Conservation (phyloP, 2,797 vertebrate species). For the Sylvilagus floridanus region DNA sequence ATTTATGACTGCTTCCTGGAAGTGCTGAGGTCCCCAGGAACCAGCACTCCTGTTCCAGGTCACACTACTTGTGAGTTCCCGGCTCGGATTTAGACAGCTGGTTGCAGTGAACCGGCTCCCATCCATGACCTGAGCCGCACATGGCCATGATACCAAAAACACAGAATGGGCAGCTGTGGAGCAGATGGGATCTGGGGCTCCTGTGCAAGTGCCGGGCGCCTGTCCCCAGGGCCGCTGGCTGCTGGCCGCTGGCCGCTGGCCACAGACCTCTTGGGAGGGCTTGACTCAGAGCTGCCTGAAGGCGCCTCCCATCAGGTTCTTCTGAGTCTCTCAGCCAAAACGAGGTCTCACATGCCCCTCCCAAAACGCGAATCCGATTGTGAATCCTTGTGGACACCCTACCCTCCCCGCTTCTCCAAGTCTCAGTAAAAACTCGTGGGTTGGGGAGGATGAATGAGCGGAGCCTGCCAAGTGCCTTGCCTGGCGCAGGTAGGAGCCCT, state of each 20-base stretch:
- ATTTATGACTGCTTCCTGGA: not conserved
- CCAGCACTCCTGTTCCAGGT: too few species aligned
- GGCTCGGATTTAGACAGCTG: not conserved
- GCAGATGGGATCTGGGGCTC: not conserved
- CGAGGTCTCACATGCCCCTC: not conserved
- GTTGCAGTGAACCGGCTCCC: not conserved
- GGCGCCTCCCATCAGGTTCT: not conserved
- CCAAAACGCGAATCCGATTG: not conserved
- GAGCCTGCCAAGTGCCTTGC: fast-evolving
- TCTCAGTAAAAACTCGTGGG: not conserved
- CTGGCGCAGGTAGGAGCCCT: not conserved
- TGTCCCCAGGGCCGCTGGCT: fast-evolving
- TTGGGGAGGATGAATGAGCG: not conserved
- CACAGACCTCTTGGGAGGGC: not conserved
- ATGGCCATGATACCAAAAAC: not conserved
- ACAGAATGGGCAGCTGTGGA: too few species aligned
- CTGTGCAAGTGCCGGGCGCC: fast-evolving
- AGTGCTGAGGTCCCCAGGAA: not conserved
- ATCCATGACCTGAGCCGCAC: not conserved
- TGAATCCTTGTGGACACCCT: too few species aligned
- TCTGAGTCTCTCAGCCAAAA: not conserved
- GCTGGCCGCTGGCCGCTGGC: too few species aligned
- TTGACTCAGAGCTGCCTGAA: not conserved
- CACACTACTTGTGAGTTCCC: not conserved
- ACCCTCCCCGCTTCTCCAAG: not conserved